Evolutionary conservation across 2,888 invertebrate species (phyloP), one percentile per base, ranked within the genome.

Genomic region (Ornithoptera alexandrae): DNA sequence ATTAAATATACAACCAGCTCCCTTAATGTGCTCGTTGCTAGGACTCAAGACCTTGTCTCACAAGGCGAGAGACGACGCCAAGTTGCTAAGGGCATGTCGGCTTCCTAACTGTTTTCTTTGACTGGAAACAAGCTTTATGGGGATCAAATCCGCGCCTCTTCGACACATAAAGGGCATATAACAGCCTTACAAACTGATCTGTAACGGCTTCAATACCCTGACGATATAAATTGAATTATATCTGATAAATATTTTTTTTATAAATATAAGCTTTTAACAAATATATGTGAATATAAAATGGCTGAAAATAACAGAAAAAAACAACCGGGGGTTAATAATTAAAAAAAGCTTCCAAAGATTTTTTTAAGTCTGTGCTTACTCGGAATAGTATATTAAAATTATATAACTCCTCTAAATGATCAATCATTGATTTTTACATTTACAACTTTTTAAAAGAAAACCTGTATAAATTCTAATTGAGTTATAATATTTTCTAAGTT

Each of bases 321-420:
- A 64, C 10, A 42, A 65, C n/a, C 22, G 24, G 39, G 24, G 57
- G 5, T 42, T 20, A 57, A 65, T 42, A 53, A 58, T 18, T 53
- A 22, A 62, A 56, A 39, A 56, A 20, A 20, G 30, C 0, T 30
- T 58, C 57, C 18, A 69, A 62, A 59, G 66, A 62, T 50, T 24
- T 57, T 46, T 56, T 57, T 50, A 53, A 63, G 53, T 66, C 18
- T 8, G 62, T 66, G 62, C 65, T 66, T 66, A 65, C 36, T 66
- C 62, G 62, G 66, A 66, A 62, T 66, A 66, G 61, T 5, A 58
- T 22, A 58, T 24, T 22, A 15, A 58, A 58, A 7, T 12, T 58
- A 8, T 58, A 57, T 22, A 22, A 1, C 22, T 22, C 20, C 6
- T 22, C 46, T 5, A 6, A 18, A 7, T 6, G 18, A 6, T n/a